phyloP scores from a whole-genome alignment of 2,113 vertebrate genomes.

The Riparia riparia region DNA sequence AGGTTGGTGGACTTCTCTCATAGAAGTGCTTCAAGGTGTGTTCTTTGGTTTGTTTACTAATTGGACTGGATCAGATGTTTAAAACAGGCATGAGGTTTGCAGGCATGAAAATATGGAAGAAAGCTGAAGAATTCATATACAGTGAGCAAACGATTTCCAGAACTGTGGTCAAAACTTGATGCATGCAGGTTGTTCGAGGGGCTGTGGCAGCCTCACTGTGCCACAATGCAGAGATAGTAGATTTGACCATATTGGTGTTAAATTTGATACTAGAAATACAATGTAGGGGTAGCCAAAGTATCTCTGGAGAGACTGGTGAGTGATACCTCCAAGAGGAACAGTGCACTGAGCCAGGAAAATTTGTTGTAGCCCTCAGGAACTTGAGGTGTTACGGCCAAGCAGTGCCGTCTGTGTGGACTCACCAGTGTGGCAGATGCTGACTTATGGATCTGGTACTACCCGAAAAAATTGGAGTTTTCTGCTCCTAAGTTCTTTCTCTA shows the following conservation, averaged over 20 bases:
- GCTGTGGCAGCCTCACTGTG: background rate
- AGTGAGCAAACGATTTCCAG: background rate
- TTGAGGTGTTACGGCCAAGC: background rate
- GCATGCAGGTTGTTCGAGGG: background rate
- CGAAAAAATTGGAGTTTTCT: background rate
- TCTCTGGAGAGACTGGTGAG: background rate
- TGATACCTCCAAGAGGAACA: background rate
- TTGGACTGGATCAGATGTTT: background rate
- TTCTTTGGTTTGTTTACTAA: background rate
- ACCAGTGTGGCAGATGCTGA: background rate
- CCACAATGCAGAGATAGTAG: background rate
- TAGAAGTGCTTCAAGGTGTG: background rate
- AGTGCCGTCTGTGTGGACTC: background rate
- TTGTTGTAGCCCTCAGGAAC: background rate
- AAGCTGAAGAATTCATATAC: background rate
- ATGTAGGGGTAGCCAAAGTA: accelerated
- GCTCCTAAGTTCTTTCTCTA: background rate
- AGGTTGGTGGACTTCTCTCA: background rate
- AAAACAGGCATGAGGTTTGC: background rate
- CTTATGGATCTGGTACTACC: background rate
- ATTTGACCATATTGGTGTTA: background rate
- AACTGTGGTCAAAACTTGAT: background rate
- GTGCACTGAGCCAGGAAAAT: background rate
- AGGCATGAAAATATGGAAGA: background rate
- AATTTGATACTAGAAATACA: background rate